These are phyloP conservation scores for Tetrax tetrax DNA, from an alignment of 2,113 vertebrate genomes.

Conservation along the genomic window DNA sequence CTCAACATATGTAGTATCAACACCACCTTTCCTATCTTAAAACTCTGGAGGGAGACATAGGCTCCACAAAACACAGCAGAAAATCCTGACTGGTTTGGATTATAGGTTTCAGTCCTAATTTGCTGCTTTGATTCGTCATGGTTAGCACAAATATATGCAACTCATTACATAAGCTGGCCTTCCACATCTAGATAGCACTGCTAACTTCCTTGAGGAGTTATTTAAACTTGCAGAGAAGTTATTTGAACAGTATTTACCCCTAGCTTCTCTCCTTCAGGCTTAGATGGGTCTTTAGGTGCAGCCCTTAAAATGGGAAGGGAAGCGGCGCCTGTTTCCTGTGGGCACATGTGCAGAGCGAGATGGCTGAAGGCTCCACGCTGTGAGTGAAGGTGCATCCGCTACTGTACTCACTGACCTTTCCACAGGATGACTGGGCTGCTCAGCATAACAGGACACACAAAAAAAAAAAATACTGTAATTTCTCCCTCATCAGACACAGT, in stretches of 20 bases:
- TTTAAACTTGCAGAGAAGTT: neutral
- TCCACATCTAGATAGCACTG: neutral
- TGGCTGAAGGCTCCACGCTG: neutral
- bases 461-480: neutral
- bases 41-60: conserved; percentile 56
- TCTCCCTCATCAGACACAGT: neutral
- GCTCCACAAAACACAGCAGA: neutral
- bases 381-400: neutral
- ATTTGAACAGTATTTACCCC: neutral
- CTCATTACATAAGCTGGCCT: neutral
- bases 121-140: neutral
- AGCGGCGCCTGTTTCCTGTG: neutral
- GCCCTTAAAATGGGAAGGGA: neutral
- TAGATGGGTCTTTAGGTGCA: neutral
- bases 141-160: neutral
- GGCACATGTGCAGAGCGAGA: neutral
- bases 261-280: neutral
- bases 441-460: neutral
- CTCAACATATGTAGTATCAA: neutral
- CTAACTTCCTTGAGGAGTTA: neutral
- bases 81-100: neutral
- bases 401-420: neutral
- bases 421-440: neutral
- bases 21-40: conserved; percentile 12
- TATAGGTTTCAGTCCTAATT: neutral